phyloP scores from a whole-genome alignment of 2,888 invertebrate species.

The Drosophila recens region DNA sequence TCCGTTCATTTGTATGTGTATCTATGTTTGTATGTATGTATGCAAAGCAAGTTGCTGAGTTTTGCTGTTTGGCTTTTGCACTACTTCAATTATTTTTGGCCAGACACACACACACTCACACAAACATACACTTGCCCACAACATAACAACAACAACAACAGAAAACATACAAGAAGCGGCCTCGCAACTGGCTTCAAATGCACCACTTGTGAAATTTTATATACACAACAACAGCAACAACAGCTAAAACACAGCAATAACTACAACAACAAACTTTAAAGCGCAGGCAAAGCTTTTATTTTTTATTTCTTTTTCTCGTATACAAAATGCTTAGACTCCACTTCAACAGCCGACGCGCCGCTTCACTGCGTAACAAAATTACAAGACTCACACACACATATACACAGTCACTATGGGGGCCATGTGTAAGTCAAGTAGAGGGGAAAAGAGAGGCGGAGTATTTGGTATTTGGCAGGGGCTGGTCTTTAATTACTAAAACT shows the following conservation, averaged over 20 bases:
- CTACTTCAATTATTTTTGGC: constrained; percentile 51
- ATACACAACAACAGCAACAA: constrained; percentile 31
- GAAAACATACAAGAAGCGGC: constrained; percentile 28
- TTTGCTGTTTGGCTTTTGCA: constrained; percentile 42
- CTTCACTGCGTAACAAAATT: constrained; percentile 78
- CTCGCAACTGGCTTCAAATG: constrained; percentile 61
- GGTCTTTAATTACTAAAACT: constrained; percentile 67
- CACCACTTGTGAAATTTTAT: constrained; percentile 66
- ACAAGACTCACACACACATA: constrained; percentile 56
- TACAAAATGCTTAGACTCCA: constrained; percentile 67
- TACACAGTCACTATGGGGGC: constrained; percentile 28
- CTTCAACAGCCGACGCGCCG: constrained; percentile 60
- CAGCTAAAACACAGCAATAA: constrained; percentile 20
- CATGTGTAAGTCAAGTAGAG: constrained; percentile 27
- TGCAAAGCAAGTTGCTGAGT: constrained; percentile 49
- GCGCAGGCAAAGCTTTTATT: constrained; percentile 63
- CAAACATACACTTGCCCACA: constrained; percentile 8
- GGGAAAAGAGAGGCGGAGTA: constrained; percentile 2
- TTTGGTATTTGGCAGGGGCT: constrained; percentile 27
- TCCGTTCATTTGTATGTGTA: constrained; percentile 7
- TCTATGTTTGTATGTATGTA: constrained; percentile 13
- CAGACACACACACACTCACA: constrained; percentile 22
- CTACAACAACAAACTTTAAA: constrained; percentile 48
- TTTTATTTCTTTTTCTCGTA: constrained; percentile 25
- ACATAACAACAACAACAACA: constrained; percentile 27